Conservation (phyloP, 2,797 vertebrate species). For the Alexandromys oeconomus region DNA sequence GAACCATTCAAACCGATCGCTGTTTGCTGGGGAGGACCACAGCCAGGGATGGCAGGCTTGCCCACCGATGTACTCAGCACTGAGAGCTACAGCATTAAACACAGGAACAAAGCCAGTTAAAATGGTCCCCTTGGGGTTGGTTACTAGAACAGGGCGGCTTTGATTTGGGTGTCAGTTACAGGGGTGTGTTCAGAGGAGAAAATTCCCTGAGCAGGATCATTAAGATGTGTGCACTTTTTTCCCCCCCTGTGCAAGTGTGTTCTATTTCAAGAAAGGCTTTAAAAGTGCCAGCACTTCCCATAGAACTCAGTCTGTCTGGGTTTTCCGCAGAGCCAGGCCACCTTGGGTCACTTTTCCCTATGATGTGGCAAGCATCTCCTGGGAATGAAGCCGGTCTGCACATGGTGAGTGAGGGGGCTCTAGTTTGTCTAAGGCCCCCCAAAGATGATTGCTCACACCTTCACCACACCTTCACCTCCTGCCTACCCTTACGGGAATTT, state of each 20-base stretch:
- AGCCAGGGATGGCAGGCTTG: neutral
- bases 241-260: neutral
- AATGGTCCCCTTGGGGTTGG: neutral
- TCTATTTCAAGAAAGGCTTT: neutral
- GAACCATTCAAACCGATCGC: neutral
- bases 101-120: slow-evolving; percentile 7
- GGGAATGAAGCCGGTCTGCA: rapidly evolving
- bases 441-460: rapidly evolving
- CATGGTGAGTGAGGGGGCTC: neutral
- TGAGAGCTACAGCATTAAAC: neutral
- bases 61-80: neutral
- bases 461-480: neutral
- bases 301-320: neutral
- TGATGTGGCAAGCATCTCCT: rapidly evolving
- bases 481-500: neutral
- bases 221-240: neutral
- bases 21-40: neutral
- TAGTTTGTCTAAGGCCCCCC: neutral
- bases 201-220: neutral
- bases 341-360: neutral
- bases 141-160: neutral
- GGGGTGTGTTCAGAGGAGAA: neutral
- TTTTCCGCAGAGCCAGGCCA: neutral
- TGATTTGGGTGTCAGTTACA: slow-evolving; percentile 14
- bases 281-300: neutral